Evolutionary conservation across 2,888 invertebrate genomes (phyloP), one percentile per base, ranked within the genome.

Genomic region (Epinotia bilunana): DNA sequence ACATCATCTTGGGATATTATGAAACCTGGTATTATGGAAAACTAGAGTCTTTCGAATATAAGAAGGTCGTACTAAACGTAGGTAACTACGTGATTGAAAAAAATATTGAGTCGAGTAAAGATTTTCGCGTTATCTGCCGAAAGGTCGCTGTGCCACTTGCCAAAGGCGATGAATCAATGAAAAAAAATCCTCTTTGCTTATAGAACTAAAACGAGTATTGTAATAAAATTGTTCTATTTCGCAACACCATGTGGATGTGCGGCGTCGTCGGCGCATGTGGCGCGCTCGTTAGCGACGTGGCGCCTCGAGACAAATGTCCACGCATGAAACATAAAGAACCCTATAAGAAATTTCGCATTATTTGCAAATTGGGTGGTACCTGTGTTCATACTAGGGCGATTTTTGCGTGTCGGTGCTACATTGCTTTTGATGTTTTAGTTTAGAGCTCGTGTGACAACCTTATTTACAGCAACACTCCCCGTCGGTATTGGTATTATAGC

Each of bases 291-390:
- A 86, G 82, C 81, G 81, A 77, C 81, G 82, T 77, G 84, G 83
- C 87, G 87, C 86, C 84, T 79, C 82, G 82, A 85, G 87, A 87
- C 87, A 86, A 87, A 88, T 88, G 68, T 58, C 58, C 68, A n/a
- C 58, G 20, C 18, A 43, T 11, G 43, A 58, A 58, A 46, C n/a
- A 28, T 46, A 69, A 69, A 69, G 9, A 58, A n/a, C 5, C 28
- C 11, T 60, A 69, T 46, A 11, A 20, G 58, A n/a, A 58, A n/a
- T n/a, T 60, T n/a, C 2, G n/a, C 60, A 6, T 2, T 9, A 16
- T 28, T 6, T 9, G 58, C 46, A 28, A 46, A 43, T 23, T 60
- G 6, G 16, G 0, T 46, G 28, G 23, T 69, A 60, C 11, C n/a
- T 7, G 7, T 9, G 13, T n/a, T 23, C 11, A 4, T n/a, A n/a